Conservation (phyloP, 2,113 vertebrate genomes). For the Theristicus caerulescens region DNA sequence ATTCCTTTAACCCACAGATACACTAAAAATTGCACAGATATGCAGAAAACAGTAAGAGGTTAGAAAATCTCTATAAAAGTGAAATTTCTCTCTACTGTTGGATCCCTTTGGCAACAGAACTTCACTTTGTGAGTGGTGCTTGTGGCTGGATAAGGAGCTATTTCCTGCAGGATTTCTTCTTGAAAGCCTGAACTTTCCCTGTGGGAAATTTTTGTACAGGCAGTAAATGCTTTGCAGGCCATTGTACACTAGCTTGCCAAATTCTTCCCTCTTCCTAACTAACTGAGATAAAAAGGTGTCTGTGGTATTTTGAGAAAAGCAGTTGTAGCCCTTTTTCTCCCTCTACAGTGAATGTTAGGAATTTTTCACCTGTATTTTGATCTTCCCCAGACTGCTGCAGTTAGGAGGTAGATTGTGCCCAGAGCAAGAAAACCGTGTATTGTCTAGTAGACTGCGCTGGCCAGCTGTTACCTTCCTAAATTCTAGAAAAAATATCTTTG, state of each 20-base stretch:
- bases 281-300: background rate
- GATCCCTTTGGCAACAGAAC: background rate
- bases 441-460: background rate
- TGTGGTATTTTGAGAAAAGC: background rate
- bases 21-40: background rate
- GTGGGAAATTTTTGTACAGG: background rate
- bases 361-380: background rate
- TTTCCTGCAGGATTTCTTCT: constrained; percentile 35
- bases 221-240: background rate
- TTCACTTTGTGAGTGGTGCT: background rate
- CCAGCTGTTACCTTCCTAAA: background rate
- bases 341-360: background rate
- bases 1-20: background rate
- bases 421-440: background rate
- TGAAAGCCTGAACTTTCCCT: background rate
- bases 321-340: background rate
- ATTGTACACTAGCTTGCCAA: background rate
- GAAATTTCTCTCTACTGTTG: background rate
- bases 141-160: background rate
- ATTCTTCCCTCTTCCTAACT: background rate
- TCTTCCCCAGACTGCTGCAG: background rate
- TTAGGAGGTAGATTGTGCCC: background rate
- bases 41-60: constrained; percentile 10
- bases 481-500: background rate
- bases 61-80: background rate